A percentile compares a stretch with the other conserved stretches of the same genome.
Conservation (phyloP, 2,888 invertebrate species). For the Cephus pygmeus region DNA sequence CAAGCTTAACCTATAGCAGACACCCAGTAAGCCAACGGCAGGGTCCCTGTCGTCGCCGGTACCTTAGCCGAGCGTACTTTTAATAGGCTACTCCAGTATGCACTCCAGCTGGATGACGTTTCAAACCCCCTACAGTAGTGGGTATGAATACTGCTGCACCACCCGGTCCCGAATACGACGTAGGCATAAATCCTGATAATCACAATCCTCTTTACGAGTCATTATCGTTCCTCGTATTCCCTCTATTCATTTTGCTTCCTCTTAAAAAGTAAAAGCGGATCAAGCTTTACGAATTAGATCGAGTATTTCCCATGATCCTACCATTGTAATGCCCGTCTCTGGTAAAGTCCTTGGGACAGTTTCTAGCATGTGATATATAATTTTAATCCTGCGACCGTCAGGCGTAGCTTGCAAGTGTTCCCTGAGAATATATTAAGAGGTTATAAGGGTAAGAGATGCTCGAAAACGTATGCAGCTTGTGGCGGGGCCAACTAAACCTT, state of each 20-base stretch:
- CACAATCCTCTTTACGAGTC: slow-evolving; percentile 5
- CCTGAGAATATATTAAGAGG: not conserved
- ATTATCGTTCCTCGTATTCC: slow-evolving; percentile 6
- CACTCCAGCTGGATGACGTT: slow-evolving; percentile 30
- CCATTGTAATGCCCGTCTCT: not conserved
- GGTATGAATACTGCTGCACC: not conserved
- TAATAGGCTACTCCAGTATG: slow-evolving; percentile 30
- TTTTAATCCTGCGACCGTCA: not conserved
- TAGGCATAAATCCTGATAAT: slow-evolving; percentile 7
- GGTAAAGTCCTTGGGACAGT: not conserved
- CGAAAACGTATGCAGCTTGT: not conserved
- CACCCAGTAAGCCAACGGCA: not conserved
- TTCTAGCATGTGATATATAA: not conserved
- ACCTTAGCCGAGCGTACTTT: slow-evolving; percentile 19
- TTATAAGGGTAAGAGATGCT: not conserved
- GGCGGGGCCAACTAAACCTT: slow-evolving; percentile 7
- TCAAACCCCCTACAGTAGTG: slow-evolving; percentile 11
- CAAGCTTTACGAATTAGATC: not conserved
- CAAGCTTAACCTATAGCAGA: slow-evolving; percentile 1
- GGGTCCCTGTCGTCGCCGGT: slow-evolving; percentile 3
- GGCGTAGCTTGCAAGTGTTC: not conserved
- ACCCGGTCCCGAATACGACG: not conserved
- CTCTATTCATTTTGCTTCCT: not conserved
- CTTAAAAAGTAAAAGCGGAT: not conserved
- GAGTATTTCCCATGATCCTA: not conserved